Base-by-base conservation (phyloP, 2,888 invertebrate species). In the Mythimna pallens region DNA sequence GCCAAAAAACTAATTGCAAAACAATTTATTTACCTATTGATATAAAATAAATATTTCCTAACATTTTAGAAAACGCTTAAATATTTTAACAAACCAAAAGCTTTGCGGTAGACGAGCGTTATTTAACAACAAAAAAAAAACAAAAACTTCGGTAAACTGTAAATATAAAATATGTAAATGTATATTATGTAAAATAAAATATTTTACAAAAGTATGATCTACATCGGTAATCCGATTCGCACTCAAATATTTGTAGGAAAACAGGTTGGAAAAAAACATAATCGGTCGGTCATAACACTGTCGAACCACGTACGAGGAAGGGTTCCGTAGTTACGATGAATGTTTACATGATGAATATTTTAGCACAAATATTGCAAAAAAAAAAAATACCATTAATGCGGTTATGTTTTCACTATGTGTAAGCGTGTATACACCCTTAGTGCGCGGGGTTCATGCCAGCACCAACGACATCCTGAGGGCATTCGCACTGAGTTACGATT, bases 141-240 rank as follows among this genome's bases (percentile, higher is more conserved):
- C 8, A 36, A n/a, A 52, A 62, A n/a, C 52, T 7, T 14, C 34
- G 6, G 17, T 30, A 3, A 17, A 17, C 6, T 47, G 14, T 12
- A 20, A 52, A 65, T 17, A 50, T 47, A 47, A 47, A 47, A 47
- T 47, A 14, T n/a, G n/a, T n/a, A 50, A 43, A 1, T 6, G 10
- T 36, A 8, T 8, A 36, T 36, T 14, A 47, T 5, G 12, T n/a
- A 52, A 22, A 52, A 30, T 20, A 50, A 63, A 47, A 25, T 17
- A n/a, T 47, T 73, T 47, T 1, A 30, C 54, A 59, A 73, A 59
- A 25, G 9, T 61, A 36, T 43, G 7, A 20, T 25, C 8, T 20
- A 61, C 20, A 72, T 34, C 17, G 17, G 22, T 61, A 61, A 65
- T 65, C 61, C 43, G 43, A 62, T 65, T 73, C 3, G 7, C 43